Evolutionary conservation across 2,113 vertebrate genomes (phyloP).

Genomic region (Sapajus apella): DNA sequence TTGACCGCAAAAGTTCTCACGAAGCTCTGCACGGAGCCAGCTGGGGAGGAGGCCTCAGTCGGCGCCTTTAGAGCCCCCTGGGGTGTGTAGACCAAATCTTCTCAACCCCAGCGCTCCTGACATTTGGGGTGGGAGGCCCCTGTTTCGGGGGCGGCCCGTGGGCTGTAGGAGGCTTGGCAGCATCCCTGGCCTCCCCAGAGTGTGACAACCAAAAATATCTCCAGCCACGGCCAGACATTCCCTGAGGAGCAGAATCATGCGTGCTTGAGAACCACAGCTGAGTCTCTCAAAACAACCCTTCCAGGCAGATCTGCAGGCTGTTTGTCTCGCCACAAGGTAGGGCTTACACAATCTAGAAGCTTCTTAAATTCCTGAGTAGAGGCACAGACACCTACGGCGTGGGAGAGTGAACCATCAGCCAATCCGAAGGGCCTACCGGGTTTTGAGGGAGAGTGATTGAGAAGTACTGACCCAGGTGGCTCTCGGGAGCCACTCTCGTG

Average conservation of each 20-base stretch:
- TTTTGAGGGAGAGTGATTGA: not conserved
- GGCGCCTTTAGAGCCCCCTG: not conserved
- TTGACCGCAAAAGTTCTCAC: fast-evolving
- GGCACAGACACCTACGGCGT: not conserved
- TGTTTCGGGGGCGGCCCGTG: fast-evolving
- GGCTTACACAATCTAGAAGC: not conserved
- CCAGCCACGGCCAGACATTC: too few species aligned
- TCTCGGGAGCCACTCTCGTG: not conserved
- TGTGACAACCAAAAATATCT: too few species aligned
- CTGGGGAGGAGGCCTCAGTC: not conserved
- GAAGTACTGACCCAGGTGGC: not conserved
- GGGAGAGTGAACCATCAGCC: not conserved
- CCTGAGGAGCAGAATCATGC: not conserved
- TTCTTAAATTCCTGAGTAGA: too few species aligned
- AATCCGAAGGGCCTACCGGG: not conserved
- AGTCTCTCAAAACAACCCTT: not conserved
- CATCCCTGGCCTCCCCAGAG: not conserved
- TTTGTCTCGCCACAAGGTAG: too few species aligned
- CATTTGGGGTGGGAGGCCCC: not conserved
- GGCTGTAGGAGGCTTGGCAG: fast-evolving
- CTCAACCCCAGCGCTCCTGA: not conserved
- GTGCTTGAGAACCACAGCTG: too few species aligned
- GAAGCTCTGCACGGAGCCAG: fast-evolving
- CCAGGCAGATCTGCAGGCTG: not conserved
- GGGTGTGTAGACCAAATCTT: too few species aligned